Conservation (phyloP, 2,888 invertebrate species). For the Julus scandinavius region DNA sequence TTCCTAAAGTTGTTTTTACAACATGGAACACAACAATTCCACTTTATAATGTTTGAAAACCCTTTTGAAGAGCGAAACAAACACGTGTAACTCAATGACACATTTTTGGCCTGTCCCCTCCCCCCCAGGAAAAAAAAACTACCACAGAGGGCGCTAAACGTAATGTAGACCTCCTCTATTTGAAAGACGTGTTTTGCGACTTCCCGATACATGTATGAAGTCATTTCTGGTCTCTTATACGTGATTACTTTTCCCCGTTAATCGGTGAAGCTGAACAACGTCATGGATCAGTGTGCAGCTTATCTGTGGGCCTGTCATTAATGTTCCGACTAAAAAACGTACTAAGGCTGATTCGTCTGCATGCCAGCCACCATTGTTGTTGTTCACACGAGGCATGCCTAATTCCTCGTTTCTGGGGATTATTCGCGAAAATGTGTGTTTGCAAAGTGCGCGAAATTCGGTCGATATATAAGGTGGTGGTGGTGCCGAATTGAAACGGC, state of each 20-base stretch:
- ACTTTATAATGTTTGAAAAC: too few relatives aligned
- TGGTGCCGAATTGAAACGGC: constrained; percentile 11
- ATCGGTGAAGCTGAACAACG: not conserved
- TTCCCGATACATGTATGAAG: too few relatives aligned
- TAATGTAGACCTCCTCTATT: too few relatives aligned
- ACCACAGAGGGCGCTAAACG: too few relatives aligned
- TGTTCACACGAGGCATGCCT: not conserved
- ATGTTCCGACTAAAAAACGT: not conserved
- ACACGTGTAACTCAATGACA: too few relatives aligned
- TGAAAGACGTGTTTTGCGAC: too few relatives aligned
- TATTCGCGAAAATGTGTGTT: not conserved
- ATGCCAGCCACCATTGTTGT: not conserved
- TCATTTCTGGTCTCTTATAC: not conserved
- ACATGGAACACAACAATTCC: too few relatives aligned
- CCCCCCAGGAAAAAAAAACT: too few relatives aligned
- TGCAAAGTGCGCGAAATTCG: not conserved
- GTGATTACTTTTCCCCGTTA: not conserved
- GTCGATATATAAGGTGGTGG: not conserved
- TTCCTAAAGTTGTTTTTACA: too few relatives aligned
- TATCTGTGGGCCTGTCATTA: not conserved
- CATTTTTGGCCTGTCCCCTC: too few relatives aligned
- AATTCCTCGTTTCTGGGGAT: not conserved
- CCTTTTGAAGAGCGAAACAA: too few relatives aligned
- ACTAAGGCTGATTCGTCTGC: not conserved
- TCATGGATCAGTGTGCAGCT: not conserved